Evolutionary conservation across 2,888 invertebrate species (phyloP).

Genomic region (Nemotelus pantherinus): DNA sequence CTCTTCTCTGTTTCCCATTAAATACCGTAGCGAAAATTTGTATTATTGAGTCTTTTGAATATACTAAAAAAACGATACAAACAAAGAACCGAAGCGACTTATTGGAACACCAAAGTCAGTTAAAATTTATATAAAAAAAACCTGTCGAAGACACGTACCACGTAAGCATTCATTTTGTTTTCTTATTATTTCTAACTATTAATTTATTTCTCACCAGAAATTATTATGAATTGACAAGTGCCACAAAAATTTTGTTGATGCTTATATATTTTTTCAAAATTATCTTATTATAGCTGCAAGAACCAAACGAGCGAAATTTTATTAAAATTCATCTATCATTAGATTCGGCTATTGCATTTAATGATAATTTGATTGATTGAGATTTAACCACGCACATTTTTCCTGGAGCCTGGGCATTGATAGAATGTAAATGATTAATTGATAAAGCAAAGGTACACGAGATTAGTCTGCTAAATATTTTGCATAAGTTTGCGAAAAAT

Average conservation of each 20-base stretch:
- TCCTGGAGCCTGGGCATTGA: constrained; percentile 30
- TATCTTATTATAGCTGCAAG: constrained; percentile 40
- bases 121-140: constrained; percentile 28
- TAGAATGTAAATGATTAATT: constrained; percentile 22
- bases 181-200: no score
- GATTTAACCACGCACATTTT: constrained; percentile 24
- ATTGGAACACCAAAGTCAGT: constrained; percentile 29
- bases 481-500: not conserved
- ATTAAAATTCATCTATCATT: constrained; percentile 25
- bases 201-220: no score
- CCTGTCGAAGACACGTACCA: constrained; percentile 30
- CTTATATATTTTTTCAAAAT: constrained; percentile 28
- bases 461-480: constrained; percentile 15
- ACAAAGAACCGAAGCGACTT: constrained; percentile 25
- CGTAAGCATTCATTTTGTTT: constrained; percentile 42
- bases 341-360: constrained; percentile 14
- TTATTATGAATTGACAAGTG: no score
- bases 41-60: constrained; percentile 46
- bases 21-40: constrained; percentile 45
- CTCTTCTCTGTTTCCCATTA: constrained; percentile 20
- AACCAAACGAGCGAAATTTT: constrained; percentile 39
- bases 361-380: constrained; percentile 28
- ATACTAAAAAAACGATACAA: constrained; percentile 24
- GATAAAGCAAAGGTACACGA: constrained; percentile 21
- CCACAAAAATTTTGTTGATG: not conserved